Conservation (phyloP, 2,797 vertebrate species). For the Neomorphus geoffroyi region DNA sequence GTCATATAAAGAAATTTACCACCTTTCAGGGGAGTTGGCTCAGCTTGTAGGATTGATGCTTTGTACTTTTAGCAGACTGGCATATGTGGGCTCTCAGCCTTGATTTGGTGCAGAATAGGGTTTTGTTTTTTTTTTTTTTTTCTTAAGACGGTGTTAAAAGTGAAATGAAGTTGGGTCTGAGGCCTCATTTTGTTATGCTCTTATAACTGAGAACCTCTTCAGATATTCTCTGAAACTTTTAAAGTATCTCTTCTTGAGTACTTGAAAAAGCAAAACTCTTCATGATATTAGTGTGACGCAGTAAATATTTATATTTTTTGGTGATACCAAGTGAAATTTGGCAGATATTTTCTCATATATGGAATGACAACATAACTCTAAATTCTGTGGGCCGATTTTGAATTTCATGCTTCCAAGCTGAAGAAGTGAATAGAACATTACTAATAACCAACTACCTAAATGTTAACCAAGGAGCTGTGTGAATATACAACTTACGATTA, state of each 20-base stretch:
- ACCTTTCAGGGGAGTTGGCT: not conserved
- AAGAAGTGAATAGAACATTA: not conserved
- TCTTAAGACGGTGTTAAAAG: accelerated
- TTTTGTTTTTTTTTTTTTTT: no score
- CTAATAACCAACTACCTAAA: not conserved
- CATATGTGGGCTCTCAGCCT: not conserved
- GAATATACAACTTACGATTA: not conserved
- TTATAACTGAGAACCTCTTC: not conserved
- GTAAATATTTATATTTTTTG: not conserved
- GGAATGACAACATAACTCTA: not conserved
- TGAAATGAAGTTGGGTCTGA: not conserved
- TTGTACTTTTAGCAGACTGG: accelerated
- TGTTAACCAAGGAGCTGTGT: not conserved
- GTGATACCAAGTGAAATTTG: not conserved
- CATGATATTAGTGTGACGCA: not conserved
- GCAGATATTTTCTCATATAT: not conserved
- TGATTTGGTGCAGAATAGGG: not conserved
- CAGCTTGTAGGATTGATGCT: not conserved
- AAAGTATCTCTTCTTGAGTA: not conserved
- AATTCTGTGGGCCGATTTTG: not conserved
- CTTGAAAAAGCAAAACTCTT: accelerated
- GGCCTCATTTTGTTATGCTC: not conserved
- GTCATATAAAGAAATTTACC: not conserved
- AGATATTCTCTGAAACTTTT: not conserved
- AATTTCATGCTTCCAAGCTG: not conserved